Conservation (phyloP, 1,140 invertebrate genomes). For the Neoseiulus cucumeris region DNA sequence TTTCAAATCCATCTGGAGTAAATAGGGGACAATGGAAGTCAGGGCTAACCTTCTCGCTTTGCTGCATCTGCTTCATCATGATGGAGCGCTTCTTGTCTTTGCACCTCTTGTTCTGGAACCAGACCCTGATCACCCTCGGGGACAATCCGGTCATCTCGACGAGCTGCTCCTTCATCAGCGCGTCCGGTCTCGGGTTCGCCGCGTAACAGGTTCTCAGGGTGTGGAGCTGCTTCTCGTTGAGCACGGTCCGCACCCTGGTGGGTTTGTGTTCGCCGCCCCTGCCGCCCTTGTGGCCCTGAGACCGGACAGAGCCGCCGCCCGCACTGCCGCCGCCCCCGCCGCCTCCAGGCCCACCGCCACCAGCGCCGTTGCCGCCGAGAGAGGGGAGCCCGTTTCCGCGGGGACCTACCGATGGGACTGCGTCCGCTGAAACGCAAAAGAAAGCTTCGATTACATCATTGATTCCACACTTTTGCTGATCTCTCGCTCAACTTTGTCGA, state of each 20-base stretch:
- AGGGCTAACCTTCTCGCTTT: constrained; percentile 88
- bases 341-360: constrained; percentile 17
- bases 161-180: constrained; percentile 95
- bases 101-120: constrained; percentile 98
- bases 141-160: constrained; percentile 95
- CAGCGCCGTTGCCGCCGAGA: constrained; percentile 24
- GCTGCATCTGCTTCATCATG: constrained; percentile 87
- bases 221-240: constrained; percentile 95
- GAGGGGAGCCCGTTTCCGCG: constrained; percentile 31
- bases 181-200: constrained; percentile 90
- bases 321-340: constrained; percentile 15
- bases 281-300: constrained; percentile 16
- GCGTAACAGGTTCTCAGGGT: constrained; percentile 80
- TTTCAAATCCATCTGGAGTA: no score
- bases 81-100: constrained; percentile 97
- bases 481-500: no score
- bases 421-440: constrained; percentile 22
- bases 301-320: constrained; percentile 16
- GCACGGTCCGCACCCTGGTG: constrained; percentile 83
- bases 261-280: constrained; percentile 44
- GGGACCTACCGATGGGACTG: constrained; percentile 34
- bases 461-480: no score
- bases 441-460: not conserved
- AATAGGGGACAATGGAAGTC: no score
- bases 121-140: constrained; percentile 84